These are phyloP conservation scores for Actinia tenebrosa DNA, from an alignment of 64 coral and sea anemone genomes.

Conservation along the genomic window DNA sequence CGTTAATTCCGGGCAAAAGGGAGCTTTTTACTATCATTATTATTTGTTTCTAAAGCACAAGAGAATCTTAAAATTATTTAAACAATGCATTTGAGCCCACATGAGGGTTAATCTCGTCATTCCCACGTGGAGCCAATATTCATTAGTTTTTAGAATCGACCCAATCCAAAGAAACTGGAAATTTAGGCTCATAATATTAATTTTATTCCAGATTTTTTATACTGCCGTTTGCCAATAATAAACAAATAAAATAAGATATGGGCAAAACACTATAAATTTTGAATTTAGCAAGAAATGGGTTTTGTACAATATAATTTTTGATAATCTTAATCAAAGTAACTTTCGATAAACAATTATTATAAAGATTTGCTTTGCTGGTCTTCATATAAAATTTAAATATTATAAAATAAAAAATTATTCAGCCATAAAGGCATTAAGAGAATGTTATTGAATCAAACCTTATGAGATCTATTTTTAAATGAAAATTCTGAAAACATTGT, in stretches of 20 bases:
- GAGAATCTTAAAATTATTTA: neutral
- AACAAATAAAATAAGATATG: neutral
- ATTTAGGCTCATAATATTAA: neutral
- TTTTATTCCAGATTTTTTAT: neutral
- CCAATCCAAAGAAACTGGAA: neutral
- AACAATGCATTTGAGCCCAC: neutral
- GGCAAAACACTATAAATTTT: too few species aligned
- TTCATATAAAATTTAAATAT: too few species aligned
- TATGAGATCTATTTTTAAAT: too few species aligned
- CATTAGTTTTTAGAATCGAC: neutral
- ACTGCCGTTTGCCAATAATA: neutral
- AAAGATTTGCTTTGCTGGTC: too few species aligned
- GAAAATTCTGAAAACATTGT: too few species aligned
- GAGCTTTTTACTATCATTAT: neutral
- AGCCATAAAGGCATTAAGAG: too few species aligned
- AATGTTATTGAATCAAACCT: too few species aligned
- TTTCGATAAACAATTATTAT: too few species aligned
- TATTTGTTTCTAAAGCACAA: neutral
- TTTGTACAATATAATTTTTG: too few species aligned
- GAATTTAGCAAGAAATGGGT: too few species aligned
- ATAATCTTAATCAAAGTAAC: too few species aligned
- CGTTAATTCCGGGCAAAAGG: neutral
- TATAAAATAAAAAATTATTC: too few species aligned
- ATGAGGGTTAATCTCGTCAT: neutral
- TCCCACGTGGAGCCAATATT: slow-evolving; percentile 11